phyloP scores from a whole-genome alignment of 2,888 invertebrate genomes.

The Lycia hirtaria region DNA sequence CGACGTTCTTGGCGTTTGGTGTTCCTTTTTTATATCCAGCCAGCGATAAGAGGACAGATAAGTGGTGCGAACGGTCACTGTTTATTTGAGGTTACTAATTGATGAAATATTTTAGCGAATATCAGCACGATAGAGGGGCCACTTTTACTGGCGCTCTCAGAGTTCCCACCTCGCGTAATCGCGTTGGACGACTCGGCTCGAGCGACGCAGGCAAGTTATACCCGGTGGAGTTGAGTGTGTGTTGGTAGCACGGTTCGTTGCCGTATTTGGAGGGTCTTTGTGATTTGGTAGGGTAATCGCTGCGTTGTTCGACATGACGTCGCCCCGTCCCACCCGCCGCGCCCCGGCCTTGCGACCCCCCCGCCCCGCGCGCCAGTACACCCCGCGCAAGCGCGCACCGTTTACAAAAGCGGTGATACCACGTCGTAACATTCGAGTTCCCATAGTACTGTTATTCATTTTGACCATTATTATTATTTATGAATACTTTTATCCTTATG shows the following conservation, averaged over 20 bases:
- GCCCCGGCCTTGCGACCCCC: slow-evolving; percentile 80
- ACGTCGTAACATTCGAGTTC: slow-evolving; percentile 48
- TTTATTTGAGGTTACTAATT: slow-evolving; percentile 46
- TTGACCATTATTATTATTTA: not conserved
- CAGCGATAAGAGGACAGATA: slow-evolving; percentile 35
- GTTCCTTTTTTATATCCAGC: slow-evolving; percentile 45
- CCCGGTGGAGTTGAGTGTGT: slow-evolving; percentile 50
- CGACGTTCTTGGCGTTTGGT: slow-evolving; percentile 52
- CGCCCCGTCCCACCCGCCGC: slow-evolving; percentile 70
- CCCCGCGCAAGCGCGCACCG: slow-evolving; percentile 78
- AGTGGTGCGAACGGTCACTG: slow-evolving; percentile 30
- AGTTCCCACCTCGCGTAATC: slow-evolving; percentile 80
- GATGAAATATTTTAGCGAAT: slow-evolving; percentile 56
- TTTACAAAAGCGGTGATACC: slow-evolving; percentile 73
- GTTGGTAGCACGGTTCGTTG: slow-evolving; percentile 33
- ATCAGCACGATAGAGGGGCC: slow-evolving; percentile 60
- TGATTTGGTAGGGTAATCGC: slow-evolving; percentile 67
- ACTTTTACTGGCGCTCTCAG: slow-evolving; percentile 74
- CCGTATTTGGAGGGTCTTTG: slow-evolving; percentile 49
- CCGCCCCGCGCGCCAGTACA: slow-evolving; percentile 67
- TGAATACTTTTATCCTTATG: not conserved
- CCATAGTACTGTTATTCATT: slow-evolving; percentile 38
- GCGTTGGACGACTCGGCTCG: slow-evolving; percentile 74
- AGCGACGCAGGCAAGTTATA: slow-evolving; percentile 74
- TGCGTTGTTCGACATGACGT: slow-evolving; percentile 83